Evolutionary conservation across 2,888 invertebrate genomes (phyloP), one percentile per base, ranked within the genome.

Genomic region (Caradrina kadenii): DNA sequence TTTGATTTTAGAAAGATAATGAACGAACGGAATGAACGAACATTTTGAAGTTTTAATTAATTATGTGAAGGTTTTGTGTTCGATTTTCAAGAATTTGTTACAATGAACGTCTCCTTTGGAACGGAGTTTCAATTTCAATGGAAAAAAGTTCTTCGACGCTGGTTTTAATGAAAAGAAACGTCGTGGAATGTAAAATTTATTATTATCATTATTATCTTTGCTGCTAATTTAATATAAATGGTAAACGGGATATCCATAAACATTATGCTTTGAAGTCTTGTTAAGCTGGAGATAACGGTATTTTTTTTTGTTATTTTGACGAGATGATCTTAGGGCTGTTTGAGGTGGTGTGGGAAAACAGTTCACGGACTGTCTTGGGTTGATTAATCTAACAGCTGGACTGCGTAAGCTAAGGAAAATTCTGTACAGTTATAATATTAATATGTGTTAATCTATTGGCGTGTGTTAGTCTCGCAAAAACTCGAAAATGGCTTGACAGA

Each of bases 1-100:
- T 89, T 90, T 85, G 86, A 87, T 89, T 87, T 86, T 82, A 84
- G 87, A 87, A 85, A 86, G 84, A 88, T 89, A 83, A 89, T 88
- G 87, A 87, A 84, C 82, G 79, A 76, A 80, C 82, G 79, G 74
- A 75, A 81, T 78, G 78, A 71, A 70, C 66, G 73, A 75, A 80
- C 75, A 62, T 68, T 76, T 74, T 70, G 75, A 81, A 80, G 74
- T 65, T 83, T 71, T 83, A 73, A 82, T 83, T 79, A 83, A 82
- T 83, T 81, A 67, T 67, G 61, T 71, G 52, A 55, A 50, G 59
- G 73, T 67, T 73, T 69, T 80, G 72, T 72, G 67, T 82, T 69
- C 67, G 63, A 65, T 66, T 69, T 69, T 50, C 50, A 75, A 75
- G 60, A 81, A 64, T 73, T 80, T 39, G 55, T 69, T 67, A 78